Base-by-base conservation (phyloP, 1,140 invertebrate genomes). In the Conus betulinus region DNA sequence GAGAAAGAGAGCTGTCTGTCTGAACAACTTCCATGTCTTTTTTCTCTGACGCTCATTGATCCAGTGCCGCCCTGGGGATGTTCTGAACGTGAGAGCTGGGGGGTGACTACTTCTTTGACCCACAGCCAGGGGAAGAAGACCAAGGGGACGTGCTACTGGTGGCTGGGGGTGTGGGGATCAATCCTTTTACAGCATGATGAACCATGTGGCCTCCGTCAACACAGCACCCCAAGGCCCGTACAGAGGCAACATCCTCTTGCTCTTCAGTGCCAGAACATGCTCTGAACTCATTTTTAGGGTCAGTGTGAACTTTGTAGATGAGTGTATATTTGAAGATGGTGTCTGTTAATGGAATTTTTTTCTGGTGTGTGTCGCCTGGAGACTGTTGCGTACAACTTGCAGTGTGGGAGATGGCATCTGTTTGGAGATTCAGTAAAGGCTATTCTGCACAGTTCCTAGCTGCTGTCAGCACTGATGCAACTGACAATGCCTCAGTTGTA, bases 121-220 rank as follows among this genome's bases (percentile, higher is more conserved):
- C 91, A 0, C 51, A 81, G 20, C 51, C 83, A 82, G 84, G 88
- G 52, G 74, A 91, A 8, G 60, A 79, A 0, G 51, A 76, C 79
- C 60, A 85, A 74, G 55, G 87, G 20, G 90, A 95, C 83, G 85
- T 95, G 25, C 78, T 95, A n/a, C 90, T 95, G n/a, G 89, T 95
- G 81, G 95, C 94, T 25, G 95, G 95, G 39, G 95, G 95, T 11
- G 94, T 95, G 74, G 95, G 95, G 25, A 95, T 95, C 55, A 95
- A 95, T 89, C 95, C 95, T 25, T 82, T 95, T 91, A 90, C 23
- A 95, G 94, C 82, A 95, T 95, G 67, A 53, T 95, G 2, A 88
- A 91, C 74, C 93, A 95, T 89, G 91, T 93, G 76, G 88, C 90
- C 23, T 90, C 94, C 83, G 23, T 94, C 39, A 90, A 87, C 27